phyloP scores from a whole-genome alignment of 2,113 vertebrate species.

The Aviceda subcristata region DNA sequence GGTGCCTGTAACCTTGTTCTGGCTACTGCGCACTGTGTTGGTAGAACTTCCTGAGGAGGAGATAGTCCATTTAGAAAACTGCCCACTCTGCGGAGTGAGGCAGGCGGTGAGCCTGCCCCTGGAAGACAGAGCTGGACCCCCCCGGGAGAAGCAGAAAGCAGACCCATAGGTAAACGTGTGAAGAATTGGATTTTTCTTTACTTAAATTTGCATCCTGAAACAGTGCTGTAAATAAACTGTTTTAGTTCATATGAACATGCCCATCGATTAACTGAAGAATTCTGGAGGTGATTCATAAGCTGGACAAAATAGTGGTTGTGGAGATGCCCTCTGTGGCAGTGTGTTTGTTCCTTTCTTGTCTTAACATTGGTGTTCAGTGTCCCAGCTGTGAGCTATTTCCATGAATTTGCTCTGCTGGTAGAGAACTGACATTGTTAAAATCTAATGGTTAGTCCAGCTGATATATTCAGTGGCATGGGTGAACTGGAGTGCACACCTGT shows the following conservation, averaged over 20 bases:
- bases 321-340: neutral
- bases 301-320: neutral
- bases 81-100: neutral
- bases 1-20: neutral
- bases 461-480: neutral
- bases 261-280: neutral
- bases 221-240: neutral
- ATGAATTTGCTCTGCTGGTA: neutral
- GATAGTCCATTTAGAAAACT: neutral
- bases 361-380: neutral
- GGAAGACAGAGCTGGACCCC: fast-evolving
- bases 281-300: neutral
- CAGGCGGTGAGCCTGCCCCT: neutral
- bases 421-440: neutral
- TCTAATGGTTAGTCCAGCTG: neutral
- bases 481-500: neutral
- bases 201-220: neutral
- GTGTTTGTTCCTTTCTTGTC: neutral
- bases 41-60: neutral
- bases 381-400: neutral
- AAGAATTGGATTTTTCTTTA: neutral
- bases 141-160: neutral
- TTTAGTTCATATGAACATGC: neutral
- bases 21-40: fast-evolving
- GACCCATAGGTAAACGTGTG: neutral